Conservation (phyloP, 2,888 invertebrate genomes). For the Leptinotarsa rubiginosa region DNA sequence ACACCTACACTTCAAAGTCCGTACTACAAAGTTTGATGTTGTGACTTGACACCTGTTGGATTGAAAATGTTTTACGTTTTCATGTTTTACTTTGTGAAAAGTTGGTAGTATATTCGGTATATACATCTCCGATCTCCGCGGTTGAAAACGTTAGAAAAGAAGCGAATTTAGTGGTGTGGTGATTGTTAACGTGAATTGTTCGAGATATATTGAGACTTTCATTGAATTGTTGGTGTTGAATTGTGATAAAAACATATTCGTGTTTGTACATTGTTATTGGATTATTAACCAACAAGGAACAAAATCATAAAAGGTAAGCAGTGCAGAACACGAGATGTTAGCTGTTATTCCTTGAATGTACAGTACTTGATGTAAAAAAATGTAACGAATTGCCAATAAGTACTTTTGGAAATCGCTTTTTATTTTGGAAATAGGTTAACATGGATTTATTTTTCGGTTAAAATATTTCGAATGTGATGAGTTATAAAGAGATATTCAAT, state of each 20-base stretch:
- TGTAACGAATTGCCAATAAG: neutral
- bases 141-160: conserved; percentile 11
- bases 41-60: conserved; percentile 27
- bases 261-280: conserved; percentile 12
- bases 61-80: conserved; percentile 21
- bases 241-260: conserved; percentile 16
- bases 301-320: conserved; percentile 17
- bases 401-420: neutral
- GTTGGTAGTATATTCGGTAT: conserved; percentile 10
- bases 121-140: conserved; percentile 1
- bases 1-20: conserved; percentile 1
- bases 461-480: neutral
- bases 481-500: neutral
- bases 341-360: neutral
- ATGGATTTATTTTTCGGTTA: neutral
- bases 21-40: neutral
- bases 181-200: neutral
- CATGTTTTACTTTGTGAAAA: conserved; percentile 13
- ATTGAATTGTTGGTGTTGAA: neutral
- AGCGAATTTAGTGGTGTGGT: neutral
- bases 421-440: neutral
- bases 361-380: neutral
- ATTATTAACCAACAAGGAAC: conserved; percentile 14
- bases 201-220: neutral
- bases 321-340: conserved; percentile 13